A percentile compares a stretch with the other conserved stretches of the same genome.
phyloP scores from a whole-genome alignment of 2,113 vertebrate species.

The Odontophorus gujanensis region DNA sequence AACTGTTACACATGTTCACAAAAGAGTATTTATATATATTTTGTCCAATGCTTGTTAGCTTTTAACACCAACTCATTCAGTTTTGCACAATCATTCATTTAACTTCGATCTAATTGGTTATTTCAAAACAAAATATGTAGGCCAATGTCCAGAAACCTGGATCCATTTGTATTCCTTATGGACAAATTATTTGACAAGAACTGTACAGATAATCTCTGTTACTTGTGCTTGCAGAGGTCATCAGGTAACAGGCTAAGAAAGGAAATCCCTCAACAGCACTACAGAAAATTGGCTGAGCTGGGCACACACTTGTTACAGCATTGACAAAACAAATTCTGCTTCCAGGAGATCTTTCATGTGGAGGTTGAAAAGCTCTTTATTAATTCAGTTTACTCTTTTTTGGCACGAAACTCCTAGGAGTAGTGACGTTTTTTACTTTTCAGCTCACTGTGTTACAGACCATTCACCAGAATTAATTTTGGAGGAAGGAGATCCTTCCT shows the following conservation, averaged over 20 bases:
- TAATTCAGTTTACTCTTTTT: not conserved
- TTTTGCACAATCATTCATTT: not conserved
- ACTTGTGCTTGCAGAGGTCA: not conserved
- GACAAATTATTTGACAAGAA: not conserved
- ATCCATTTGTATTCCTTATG: not conserved
- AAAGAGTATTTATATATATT: not conserved
- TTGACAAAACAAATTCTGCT: not conserved
- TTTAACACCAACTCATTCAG: not conserved
- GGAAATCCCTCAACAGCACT: not conserved
- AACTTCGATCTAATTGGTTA: not conserved
- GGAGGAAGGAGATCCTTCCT: not conserved
- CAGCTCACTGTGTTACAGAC: not conserved
- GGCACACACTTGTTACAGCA: not conserved
- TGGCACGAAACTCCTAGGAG: not conserved
- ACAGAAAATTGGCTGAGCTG: not conserved
- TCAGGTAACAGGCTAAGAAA: not conserved
- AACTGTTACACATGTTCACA: not conserved
- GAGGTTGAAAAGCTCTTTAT: not conserved
- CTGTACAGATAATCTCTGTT: not conserved
- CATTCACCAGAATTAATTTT: not conserved
- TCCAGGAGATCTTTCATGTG: not conserved
- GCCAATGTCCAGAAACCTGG: not conserved
- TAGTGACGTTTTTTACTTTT: not conserved
- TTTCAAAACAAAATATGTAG: not conserved
- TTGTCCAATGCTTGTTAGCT: not conserved